Evolutionary conservation across 1,140 invertebrate species (phyloP), one percentile per base, ranked within the genome.

Genomic region (Brachionus sp.): DNA sequence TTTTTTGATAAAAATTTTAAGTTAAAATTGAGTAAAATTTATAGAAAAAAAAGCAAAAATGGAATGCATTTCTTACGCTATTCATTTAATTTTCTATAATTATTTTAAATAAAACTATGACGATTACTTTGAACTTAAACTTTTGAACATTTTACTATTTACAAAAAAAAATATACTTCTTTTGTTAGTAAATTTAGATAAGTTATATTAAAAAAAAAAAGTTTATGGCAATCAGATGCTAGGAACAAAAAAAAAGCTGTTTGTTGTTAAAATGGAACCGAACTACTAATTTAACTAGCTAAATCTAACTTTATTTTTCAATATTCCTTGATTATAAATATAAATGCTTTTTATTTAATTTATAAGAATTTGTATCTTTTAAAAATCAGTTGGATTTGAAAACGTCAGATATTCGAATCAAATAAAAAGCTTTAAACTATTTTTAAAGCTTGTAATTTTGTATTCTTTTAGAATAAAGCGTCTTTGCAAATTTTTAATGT

Each of bases 301-400:
- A 7, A 57, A 57, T 23, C 16, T 25, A 57, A 57, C 16, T 57
- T 57, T 19, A 57, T 57, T 57, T 57, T 53, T 29, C 29, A 29
- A 33, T 33, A 66, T 66, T 35, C 25, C 64, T 66, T 66, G 64
- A 66, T 66, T 35, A 37, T n/a, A 23, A 5, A 12, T 2, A 46
- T 46, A n/a, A 66, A 66, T 66, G 23, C 64, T 66, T 25, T 66
- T n/a, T 57, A 25, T 57, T 57, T 57, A 57, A 25, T 57, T 57
- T 57, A 25, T 57, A 37, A 33, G 29, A 16, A 66, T 35, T 66
- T 33, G 12, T 29, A 29, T 29, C 33, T 33, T 66, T 66, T 66
- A 5, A 12, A 33, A 66, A 66, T 66, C 64, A 37, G 64, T 66
- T 66, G 64, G 64, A 66, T 66, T 66, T 66, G 12, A n/a, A 66